Evolutionary conservation across 1,140 invertebrate species (phyloP), one percentile per base, ranked within the genome.

Genomic region (Berghia stephanieae): DNA sequence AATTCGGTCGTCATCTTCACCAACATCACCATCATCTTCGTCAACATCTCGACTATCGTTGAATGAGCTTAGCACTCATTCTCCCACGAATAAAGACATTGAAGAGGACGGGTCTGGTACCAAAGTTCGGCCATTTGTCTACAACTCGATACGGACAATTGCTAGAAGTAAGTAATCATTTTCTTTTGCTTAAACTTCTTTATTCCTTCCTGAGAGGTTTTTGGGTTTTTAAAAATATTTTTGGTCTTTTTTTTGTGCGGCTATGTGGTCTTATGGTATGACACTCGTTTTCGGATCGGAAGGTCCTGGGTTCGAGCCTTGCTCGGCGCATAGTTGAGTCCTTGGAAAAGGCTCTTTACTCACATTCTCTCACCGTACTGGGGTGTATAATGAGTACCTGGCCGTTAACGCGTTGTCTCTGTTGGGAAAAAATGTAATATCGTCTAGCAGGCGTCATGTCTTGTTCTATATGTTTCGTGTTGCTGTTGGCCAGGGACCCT

Each of bases 161-260:
- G 74, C 74, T 1, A 66, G 74, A 76, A 66, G 74, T 76, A 68
- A 76, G 74, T 76, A n/a, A n/a, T n/a, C n/a, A n/a, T n/a, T n/a
- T n/a, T n/a, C n/a, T n/a, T n/a, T n/a, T n/a, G n/a, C n/a, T n/a
- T n/a, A n/a, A n/a, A n/a, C n/a, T n/a, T n/a, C n/a, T n/a, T n/a
- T n/a, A n/a, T n/a, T n/a, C n/a, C n/a, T n/a, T n/a, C n/a, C n/a
- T n/a, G n/a, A n/a, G n/a, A n/a, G n/a, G n/a, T n/a, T n/a, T n/a
- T n/a, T n/a, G n/a, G n/a, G 27, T 16, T n/a, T 49, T 49, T 49
- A 13, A n/a, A 13, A 49, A 49, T 13, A n/a, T 13, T 49, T 13
- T 49, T 13, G 46, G n/a, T n/a, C n/a, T 49, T 49, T 13, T 49
- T 49, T 49, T 13, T 13, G n/a, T 13, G 46, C n/a, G 46, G 46